phyloP scores from a whole-genome alignment of 1,140 invertebrate species.

The Drosophila asahinai region DNA sequence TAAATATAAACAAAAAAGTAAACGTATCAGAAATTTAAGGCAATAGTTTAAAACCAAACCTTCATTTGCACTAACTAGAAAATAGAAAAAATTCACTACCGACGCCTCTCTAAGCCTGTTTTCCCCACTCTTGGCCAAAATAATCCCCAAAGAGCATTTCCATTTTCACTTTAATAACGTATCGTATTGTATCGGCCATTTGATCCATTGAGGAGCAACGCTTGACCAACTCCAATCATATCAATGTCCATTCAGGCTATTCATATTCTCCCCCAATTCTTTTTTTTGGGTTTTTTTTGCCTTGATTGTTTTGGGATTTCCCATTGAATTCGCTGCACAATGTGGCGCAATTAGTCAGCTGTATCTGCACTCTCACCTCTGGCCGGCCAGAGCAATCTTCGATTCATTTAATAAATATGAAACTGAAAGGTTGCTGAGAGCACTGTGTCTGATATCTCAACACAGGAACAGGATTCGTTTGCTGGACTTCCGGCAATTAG shows the following conservation, averaged over 20 bases:
- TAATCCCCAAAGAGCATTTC: conserved; percentile 6
- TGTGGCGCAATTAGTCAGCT: conserved; percentile 68
- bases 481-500: conserved; percentile 75
- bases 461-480: conserved; percentile 24
- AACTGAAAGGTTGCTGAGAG: conserved; percentile 61
- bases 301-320: conserved; percentile 71
- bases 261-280: conserved; percentile 3
- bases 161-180: conserved; percentile 2
- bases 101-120: neutral
- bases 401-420: conserved; percentile 74
- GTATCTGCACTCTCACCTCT: conserved; percentile 18
- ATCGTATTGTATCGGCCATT: neutral
- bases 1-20: neutral
- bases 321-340: conserved; percentile 62
- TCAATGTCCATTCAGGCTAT: conserved; percentile 28
- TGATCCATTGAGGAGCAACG: conserved; percentile 4
- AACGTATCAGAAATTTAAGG: neutral
- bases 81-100: neutral
- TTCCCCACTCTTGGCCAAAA: neutral
- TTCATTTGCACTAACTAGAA: neutral
- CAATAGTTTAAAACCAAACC: neutral
- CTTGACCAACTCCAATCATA: conserved; percentile 34
- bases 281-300: neutral
- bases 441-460: neutral
- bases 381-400: neutral